These are phyloP conservation scores for Calidris pygmaea DNA, from an alignment of 2,113 vertebrate genomes.

Conservation along the genomic window DNA sequence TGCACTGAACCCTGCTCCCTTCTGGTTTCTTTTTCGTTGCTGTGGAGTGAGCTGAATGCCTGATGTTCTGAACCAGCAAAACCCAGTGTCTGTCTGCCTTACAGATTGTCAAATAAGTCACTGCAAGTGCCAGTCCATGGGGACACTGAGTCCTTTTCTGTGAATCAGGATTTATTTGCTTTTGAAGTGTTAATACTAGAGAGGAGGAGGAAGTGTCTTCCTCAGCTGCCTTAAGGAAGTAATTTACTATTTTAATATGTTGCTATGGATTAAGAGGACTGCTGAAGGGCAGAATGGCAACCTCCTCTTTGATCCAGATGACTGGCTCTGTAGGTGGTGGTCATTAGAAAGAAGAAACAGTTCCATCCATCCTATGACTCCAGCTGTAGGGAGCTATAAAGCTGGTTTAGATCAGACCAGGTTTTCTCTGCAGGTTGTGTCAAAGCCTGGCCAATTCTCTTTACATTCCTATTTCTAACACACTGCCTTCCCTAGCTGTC, in stretches of 20 bases:
- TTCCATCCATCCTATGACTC: neutral
- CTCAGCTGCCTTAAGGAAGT: neutral
- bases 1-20: neutral
- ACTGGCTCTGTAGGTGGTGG: neutral
- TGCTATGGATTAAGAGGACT: conserved; percentile 18
- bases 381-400: neutral
- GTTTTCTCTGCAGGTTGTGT: neutral
- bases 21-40: neutral
- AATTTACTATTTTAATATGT: neutral
- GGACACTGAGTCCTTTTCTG: neutral
- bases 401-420: neutral
- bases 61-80: neutral
- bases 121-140: neutral
- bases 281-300: neutral
- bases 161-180: conserved; percentile 31
- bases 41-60: neutral
- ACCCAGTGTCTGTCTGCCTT: neutral
- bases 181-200: conserved; percentile 34
- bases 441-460: neutral
- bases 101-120: neutral
- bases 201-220: neutral
- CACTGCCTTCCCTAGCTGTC: neutral
- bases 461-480: neutral
- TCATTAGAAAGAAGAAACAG: neutral
- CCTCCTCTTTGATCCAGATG: conserved; percentile 1